Base-by-base conservation (phyloP, 2,888 invertebrate genomes). In the Lochmaea crataegi region DNA sequence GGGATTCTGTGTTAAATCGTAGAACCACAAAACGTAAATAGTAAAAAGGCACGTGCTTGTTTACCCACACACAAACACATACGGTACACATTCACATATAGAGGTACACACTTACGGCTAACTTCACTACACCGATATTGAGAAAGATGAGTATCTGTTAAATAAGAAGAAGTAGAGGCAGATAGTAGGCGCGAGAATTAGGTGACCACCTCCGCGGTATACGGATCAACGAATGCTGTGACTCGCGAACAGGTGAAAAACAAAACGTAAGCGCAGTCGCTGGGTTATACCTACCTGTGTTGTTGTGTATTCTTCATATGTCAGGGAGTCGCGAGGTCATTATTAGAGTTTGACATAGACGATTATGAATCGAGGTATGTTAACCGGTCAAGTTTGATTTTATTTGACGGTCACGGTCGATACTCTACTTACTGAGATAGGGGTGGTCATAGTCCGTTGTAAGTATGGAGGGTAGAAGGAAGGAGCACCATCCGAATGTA, bases 221-320 rank as follows among this genome's bases (percentile, higher is more conserved):
- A 76, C 77, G 77, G 69, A 76, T 76, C 75, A 73, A 76, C 81
- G 80, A 82, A 79, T 80, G 80, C 79, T 80, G 81, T 77, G 79
- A 79, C 78, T 78, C 73, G 77, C 74, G 79, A 76, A 81, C 84
- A 84, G 83, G 83, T 84, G 82, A 71, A 73, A 82, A 82, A 76
- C 80, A 75, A 77, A 73, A 72, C 73, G 69, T 65, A 74, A 75
- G 83, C 83, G 84, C 83, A 83, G 83, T 76, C 83, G 84, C 83
- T 65, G 58, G 73, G 68, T 70, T 26, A 53, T 38, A 56, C 68
- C 74, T 77, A 56, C 68, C 74, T 77, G 74, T 77, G 71, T 57
- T 64, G 67, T 67, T 51, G 81, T 76, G 78, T 82, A 82, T 81
- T 80, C 81, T 82, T 82, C 77, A 72, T 68, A 56, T 65, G 58